Conservation (phyloP, 1,140 invertebrate species). For the Aculops lycopersici region DNA sequence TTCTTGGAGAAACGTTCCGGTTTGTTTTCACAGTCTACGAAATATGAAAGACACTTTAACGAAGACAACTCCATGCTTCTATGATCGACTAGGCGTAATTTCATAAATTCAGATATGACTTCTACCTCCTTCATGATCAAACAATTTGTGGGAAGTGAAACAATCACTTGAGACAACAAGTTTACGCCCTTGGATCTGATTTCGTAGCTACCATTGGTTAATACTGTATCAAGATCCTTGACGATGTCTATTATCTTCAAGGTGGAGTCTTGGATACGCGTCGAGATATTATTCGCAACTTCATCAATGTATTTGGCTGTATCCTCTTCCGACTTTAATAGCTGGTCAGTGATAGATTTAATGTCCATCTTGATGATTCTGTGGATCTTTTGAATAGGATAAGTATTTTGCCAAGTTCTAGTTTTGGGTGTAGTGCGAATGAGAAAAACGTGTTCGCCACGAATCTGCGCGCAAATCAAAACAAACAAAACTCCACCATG, state of each 20-base stretch:
- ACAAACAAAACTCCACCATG: too few relatives aligned
- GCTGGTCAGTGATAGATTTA: too few relatives aligned
- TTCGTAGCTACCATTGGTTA: neutral
- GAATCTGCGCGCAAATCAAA: too few relatives aligned
- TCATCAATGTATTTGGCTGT: too few relatives aligned
- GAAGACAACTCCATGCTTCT: slow-evolving; percentile 16
- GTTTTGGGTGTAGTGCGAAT: too few relatives aligned
- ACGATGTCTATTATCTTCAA: neutral
- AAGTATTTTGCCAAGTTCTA: too few relatives aligned
- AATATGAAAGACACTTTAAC: neutral
- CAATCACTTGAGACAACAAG: neutral
- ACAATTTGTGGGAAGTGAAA: neutral
- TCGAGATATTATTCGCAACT: too few relatives aligned
- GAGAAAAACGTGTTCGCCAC: too few relatives aligned
- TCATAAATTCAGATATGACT: neutral
- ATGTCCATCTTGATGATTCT: too few relatives aligned
- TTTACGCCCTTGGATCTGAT: neutral
- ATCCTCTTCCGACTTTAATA: too few relatives aligned
- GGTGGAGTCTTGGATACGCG: too few relatives aligned
- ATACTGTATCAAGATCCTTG: neutral
- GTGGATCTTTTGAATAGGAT: too few relatives aligned
- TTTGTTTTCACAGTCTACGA: neutral
- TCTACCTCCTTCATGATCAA: neutral
- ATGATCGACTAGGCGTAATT: neutral
- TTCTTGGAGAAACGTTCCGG: neutral